Evolutionary conservation across 2,888 invertebrate species (phyloP).

Genomic region (Chaetogeoica ovagalla): DNA sequence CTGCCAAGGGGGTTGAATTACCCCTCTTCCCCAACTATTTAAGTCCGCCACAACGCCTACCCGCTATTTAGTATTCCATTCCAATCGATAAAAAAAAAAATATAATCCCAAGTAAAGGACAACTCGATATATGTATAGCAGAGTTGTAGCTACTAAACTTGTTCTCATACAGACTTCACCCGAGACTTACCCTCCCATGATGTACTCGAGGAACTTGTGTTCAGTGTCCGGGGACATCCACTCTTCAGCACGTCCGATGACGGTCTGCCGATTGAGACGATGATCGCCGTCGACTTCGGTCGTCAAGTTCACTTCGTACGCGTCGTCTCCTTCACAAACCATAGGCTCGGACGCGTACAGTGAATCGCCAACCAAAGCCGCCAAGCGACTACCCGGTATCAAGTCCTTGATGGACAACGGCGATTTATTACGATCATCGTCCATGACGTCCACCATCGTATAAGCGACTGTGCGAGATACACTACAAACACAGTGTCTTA

Average conservation of each 20-base stretch:
- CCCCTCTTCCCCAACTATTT: too few species aligned
- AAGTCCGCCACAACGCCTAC: too few species aligned
- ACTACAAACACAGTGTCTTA: too few species aligned
- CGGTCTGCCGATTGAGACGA: background rate
- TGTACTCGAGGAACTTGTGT: slow-evolving; percentile 12
- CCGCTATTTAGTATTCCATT: too few species aligned
- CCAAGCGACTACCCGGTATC: slow-evolving; percentile 36
- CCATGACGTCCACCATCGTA: background rate
- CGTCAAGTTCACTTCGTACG: slow-evolving; percentile 18
- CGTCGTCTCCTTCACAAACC: slow-evolving; percentile 29
- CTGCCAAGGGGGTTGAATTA: too few species aligned
- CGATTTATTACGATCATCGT: background rate
- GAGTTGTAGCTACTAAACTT: too few species aligned
- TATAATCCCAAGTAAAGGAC: too few species aligned
- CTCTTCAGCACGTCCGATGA: background rate
- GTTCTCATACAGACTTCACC: background rate
- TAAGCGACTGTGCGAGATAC: too few species aligned
- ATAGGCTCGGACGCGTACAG: background rate
- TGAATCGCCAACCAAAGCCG: background rate
- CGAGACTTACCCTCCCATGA: background rate
- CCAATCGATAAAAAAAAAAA: too few species aligned
- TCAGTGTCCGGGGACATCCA: slow-evolving; percentile 30
- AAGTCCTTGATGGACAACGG: background rate
- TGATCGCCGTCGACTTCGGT: too few species aligned
- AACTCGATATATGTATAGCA: too few species aligned